Base-by-base conservation (phyloP, 2,113 vertebrate species). In the Micronisus gabar region DNA sequence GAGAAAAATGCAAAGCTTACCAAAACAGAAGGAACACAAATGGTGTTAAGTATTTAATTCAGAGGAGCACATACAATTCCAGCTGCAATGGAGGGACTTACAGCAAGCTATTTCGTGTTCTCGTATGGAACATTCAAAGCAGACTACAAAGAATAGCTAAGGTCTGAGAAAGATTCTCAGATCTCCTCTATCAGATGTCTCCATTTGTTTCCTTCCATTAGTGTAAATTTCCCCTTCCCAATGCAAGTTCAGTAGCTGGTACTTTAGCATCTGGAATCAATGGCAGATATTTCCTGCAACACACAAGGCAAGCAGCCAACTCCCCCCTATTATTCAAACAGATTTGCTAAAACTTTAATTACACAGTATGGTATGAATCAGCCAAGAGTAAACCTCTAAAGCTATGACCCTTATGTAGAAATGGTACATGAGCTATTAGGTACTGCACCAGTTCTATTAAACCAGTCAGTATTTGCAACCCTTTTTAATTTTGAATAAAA, bases 201-300 rank as follows among this genome's bases (percentile, higher is more conserved):
- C 86, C 95, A 97, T 95, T 98, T 94, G 92, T 96, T 98, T 98
- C 97, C 96, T 96, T 96, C 94, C 81, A 96, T 95, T 95, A 96
- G 66, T 85, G 66, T 80, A 96, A 89, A 94, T 96, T 98, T 98
- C 96, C 97, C 97, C 78, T 97, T 94, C 74, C 86, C 91, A 93
- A 70, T 86, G 79, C 67, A 89, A 93, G 82, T 87, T 97, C 85
- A 96, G 97, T 93, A 93, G 91, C 66, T 93, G 92, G 93, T 93
- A 94, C 83, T 95, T 93, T 55, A 93, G 94, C 96, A 93, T 96
- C 89, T 94, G 89, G 86, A 97, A 94, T 95, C 89, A 93, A 93
- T 59, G 85, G 93, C 66, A 90, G 88, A 91, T 81, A 96, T 79
- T 97, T 98, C 96, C 96, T 97, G 96, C 88, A 95, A 94, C 63